A percentile compares a stretch with the other conserved stretches of the same genome.
These are phyloP conservation scores for Aviceda subcristata DNA, from an alignment of 2,113 vertebrate species.

Conservation along the genomic window DNA sequence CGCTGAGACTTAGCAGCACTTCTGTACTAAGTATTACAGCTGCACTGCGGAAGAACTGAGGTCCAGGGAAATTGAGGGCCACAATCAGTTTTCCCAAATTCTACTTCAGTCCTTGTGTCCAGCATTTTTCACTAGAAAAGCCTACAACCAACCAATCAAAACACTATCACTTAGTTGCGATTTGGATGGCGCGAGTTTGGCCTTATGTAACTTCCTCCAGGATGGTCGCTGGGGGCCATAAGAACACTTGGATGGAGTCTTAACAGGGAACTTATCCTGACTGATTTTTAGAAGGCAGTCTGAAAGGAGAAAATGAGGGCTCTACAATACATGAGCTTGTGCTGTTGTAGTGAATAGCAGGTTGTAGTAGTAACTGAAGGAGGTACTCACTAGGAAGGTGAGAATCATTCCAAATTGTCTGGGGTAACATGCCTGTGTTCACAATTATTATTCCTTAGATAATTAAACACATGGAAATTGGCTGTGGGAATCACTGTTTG, in stretches of 20 bases:
- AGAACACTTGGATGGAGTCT: neutral
- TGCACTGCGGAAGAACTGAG: neutral
- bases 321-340: neutral
- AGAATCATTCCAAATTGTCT: neutral
- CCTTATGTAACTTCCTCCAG: neutral
- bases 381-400: neutral
- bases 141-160: neutral
- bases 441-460: neutral
- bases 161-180: neutral
- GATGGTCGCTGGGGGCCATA: neutral
- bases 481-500: neutral
- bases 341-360: neutral
- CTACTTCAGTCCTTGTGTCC: neutral
- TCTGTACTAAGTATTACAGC: neutral
- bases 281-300: neutral
- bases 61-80: neutral
- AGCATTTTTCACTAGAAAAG: neutral
- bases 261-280: neutral
- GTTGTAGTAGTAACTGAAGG: neutral
- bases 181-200: neutral
- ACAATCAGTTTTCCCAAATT: neutral
- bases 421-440: neutral
- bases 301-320: neutral
- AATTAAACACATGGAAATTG: neutral
- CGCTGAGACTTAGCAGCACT: rapidly evolving